phyloP scores from a whole-genome alignment of 2,888 invertebrate genomes.

The Andricus curvator region DNA sequence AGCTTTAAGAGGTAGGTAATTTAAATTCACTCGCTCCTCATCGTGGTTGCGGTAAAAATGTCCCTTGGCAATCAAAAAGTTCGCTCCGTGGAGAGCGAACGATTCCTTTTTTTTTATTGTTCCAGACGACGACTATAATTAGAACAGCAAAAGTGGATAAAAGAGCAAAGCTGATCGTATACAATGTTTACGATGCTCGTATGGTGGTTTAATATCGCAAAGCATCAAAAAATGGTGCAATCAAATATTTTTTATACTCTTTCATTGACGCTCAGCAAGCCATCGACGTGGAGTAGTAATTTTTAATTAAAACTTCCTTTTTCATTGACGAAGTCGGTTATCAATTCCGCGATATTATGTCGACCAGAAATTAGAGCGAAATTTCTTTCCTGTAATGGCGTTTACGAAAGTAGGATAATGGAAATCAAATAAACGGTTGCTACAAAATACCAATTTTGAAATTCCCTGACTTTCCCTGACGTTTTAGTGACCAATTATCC shows the following conservation, averaged over 20 bases:
- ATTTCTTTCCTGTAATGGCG: background rate
- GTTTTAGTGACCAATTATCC: too few species aligned
- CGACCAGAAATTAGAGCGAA: background rate
- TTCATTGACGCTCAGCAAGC: background rate
- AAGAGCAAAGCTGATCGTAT: conserved; percentile 16
- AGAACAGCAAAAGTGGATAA: background rate
- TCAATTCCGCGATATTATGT: background rate
- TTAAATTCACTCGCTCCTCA: conserved; percentile 18
- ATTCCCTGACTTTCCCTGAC: too few species aligned
- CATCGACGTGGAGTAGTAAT: background rate
- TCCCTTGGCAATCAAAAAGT: background rate
- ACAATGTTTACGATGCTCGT: conserved; percentile 9
- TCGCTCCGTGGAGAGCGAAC: background rate
- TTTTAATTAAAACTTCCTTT: conserved; percentile 37
- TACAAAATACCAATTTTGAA: background rate
- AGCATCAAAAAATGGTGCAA: background rate
- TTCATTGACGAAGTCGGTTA: background rate
- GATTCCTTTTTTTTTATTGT: background rate
- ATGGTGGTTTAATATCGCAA: background rate
- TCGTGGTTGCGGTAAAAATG: conserved; percentile 4
- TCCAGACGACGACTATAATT: conserved; percentile 19
- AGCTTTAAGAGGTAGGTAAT: background rate
- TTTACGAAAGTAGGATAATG: background rate
- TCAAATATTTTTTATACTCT: background rate
- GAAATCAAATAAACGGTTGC: background rate